Percentiles rank a stretch among this genome's conserved stretches.
These are phyloP conservation scores for Hesperia comma DNA, from an alignment of 2,888 invertebrate species.

Conservation along the genomic window DNA sequence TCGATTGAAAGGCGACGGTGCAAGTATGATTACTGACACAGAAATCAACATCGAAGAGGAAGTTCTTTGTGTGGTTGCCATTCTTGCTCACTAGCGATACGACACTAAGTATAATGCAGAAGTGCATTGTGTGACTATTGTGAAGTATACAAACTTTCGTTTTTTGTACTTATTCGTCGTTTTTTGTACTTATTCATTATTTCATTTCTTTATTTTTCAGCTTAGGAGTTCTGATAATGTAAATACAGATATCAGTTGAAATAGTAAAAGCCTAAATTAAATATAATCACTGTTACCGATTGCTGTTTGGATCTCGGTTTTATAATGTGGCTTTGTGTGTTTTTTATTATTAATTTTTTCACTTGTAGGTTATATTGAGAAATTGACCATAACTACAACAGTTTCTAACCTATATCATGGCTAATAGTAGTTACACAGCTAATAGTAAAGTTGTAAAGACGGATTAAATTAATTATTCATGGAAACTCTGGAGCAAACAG, in stretches of 20 bases:
- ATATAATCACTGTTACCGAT: no score
- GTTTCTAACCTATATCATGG: background rate
- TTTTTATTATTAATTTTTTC: no score
- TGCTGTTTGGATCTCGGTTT: no score
- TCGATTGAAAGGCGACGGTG: slow-evolving; percentile 27
- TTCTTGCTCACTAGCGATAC: slow-evolving; percentile 9
- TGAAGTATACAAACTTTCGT: background rate
- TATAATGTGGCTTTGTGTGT: no score
- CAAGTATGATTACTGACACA: slow-evolving; percentile 36
- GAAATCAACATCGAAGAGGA: slow-evolving; percentile 36
- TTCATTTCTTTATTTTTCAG: background rate
- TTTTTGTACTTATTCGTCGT: background rate
- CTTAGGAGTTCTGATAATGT: background rate
- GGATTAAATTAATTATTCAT: slow-evolving; percentile 35
- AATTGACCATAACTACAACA: no score
- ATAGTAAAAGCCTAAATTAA: no score
- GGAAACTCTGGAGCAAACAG: slow-evolving; percentile 23
- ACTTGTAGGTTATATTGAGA: no score
- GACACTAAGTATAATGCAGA: slow-evolving; percentile 2
- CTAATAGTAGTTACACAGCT: slow-evolving; percentile 4
- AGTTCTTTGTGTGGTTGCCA: slow-evolving; percentile 29
- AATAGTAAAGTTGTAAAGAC: slow-evolving; percentile 18
- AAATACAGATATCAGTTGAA: no score
- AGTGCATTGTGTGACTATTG: background rate
- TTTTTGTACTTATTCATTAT: background rate